phyloP scores from a whole-genome alignment of 2,113 vertebrate genomes.

The Mustela nigripes region DNA sequence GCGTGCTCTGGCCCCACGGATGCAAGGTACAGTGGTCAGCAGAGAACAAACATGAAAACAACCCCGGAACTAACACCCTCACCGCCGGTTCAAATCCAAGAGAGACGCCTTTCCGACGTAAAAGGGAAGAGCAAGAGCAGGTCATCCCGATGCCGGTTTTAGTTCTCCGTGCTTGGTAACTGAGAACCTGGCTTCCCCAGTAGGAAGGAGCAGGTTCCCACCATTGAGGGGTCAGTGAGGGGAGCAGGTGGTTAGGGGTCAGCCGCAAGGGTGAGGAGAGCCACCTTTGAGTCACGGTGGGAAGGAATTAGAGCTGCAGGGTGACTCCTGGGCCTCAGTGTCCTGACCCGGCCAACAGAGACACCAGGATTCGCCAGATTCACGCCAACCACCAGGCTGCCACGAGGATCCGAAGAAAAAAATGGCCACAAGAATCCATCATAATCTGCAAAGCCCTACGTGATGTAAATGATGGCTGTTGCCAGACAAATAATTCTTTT shows the following conservation, averaged over 20 bases:
- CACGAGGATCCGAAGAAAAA: background rate
- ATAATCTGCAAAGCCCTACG: background rate
- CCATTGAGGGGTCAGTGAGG: background rate
- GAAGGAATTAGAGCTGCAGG: background rate
- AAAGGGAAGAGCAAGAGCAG: background rate
- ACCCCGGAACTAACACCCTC: accelerated
- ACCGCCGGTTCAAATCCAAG: background rate
- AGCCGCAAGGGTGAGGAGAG: background rate
- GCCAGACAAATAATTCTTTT: background rate
- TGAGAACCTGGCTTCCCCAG: background rate
- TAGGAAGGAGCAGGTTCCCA: background rate
- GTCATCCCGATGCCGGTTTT: background rate
- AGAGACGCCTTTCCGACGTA: background rate
- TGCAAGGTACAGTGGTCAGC: background rate
- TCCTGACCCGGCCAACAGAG: background rate
- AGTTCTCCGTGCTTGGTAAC: background rate
- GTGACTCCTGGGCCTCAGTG: too few species aligned
- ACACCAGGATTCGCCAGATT: background rate
- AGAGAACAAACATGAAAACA: background rate
- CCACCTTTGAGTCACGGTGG: background rate
- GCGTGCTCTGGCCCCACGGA: accelerated
- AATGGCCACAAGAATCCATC: background rate
- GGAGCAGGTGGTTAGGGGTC: background rate
- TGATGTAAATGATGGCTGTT: background rate
- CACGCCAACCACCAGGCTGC: background rate